Evolutionary conservation across 2,888 invertebrate species (phyloP).

Genomic region (Epinotia ramella): DNA sequence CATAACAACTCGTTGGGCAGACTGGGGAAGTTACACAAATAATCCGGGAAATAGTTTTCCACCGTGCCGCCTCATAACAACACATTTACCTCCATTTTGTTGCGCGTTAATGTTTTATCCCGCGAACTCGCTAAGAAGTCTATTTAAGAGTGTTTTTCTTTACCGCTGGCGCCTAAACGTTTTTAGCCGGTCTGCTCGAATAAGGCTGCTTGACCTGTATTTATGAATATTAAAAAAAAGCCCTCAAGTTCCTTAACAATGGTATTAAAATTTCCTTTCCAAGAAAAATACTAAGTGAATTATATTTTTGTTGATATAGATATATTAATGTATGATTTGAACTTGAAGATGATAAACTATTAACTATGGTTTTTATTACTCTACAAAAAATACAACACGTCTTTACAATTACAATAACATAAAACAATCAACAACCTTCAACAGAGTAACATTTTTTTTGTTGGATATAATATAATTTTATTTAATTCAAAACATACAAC

Average conservation of each 20-base stretch:
- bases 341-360: neutral
- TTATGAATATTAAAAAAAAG: conserved; percentile 45
- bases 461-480: no score
- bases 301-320: neutral
- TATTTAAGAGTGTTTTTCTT: conserved; percentile 55
- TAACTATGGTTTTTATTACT: no score
- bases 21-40: conserved; percentile 69
- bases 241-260: conserved; percentile 28
- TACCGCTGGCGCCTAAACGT: conserved; percentile 42
- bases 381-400: no score
- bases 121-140: conserved; percentile 54
- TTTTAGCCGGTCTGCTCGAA: conserved; percentile 38
- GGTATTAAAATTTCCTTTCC: conserved; percentile 26
- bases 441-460: no score
- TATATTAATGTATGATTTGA: neutral
- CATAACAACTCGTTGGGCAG: conserved; percentile 61
- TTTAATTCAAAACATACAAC: no score
- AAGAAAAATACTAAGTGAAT: conserved; percentile 14
- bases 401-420: no score
- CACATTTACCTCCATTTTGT: conserved; percentile 63
- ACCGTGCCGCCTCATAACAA: conserved; percentile 63
- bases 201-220: conserved; percentile 39
- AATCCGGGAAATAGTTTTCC: conserved; percentile 66
- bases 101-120: conserved; percentile 54
- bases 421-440: no score